These are phyloP conservation scores for Smithornis capensis DNA, from an alignment of 2,113 vertebrate species.

Conservation along the genomic window DNA sequence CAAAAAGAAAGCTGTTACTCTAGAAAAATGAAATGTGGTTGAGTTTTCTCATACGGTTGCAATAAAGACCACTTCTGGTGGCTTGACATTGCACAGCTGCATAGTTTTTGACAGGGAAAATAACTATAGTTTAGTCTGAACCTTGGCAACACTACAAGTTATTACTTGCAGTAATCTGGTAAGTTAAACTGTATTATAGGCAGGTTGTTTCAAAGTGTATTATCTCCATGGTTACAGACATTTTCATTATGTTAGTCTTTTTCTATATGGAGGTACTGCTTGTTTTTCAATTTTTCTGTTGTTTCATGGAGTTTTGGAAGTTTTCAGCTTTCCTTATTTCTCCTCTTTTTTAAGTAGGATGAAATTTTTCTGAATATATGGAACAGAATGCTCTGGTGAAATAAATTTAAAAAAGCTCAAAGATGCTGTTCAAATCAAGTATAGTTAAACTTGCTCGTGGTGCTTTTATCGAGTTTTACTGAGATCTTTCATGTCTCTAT, in stretches of 20 bases:
- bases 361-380: background rate
- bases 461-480: background rate
- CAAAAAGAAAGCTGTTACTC: slow-evolving; percentile 46
- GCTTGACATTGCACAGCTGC: slow-evolving; percentile 55
- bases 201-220: slow-evolving; percentile 29
- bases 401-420: background rate
- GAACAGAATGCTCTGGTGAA: background rate
- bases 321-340: background rate
- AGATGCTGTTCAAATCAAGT: background rate
- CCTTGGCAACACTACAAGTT: slow-evolving; percentile 49
- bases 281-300: background rate
- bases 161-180: slow-evolving; percentile 61
- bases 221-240: slow-evolving; percentile 5
- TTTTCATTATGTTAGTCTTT: background rate
- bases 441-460: background rate
- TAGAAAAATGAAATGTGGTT: slow-evolving; percentile 5
- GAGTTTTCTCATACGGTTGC: slow-evolving; percentile 3
- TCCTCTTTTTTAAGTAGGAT: background rate
- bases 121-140: slow-evolving; percentile 40
- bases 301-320: background rate
- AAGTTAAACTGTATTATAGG: slow-evolving; percentile 28
- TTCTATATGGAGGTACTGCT: background rate
- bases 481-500: background rate
- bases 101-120: slow-evolving; percentile 53
- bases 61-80: slow-evolving; percentile 56